Evolutionary conservation across 2,113 vertebrate species (phyloP).

Genomic region (Hiodon alosoides): DNA sequence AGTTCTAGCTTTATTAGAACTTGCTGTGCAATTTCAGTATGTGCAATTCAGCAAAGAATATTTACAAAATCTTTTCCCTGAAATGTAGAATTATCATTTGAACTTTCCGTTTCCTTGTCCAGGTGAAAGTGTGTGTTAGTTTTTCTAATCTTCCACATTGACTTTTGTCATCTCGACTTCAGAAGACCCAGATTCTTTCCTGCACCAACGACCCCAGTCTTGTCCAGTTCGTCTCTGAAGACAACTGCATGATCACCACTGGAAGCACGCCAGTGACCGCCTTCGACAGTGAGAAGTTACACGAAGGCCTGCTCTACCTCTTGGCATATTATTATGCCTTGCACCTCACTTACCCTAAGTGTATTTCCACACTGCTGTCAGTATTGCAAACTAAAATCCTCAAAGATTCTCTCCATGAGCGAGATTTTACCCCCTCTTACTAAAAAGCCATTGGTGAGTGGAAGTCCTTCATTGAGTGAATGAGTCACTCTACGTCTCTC

Average conservation of each 20-base stretch:
- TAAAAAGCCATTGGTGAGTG: constrained; percentile 22
- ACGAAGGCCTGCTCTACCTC: constrained; percentile 13
- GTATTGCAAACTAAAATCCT: constrained; percentile 25
- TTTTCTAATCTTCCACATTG: neutral
- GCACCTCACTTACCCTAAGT: constrained; percentile 20
- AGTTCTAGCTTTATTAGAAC: neutral
- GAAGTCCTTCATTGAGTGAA: constrained; percentile 19
- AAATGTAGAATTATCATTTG: constrained; percentile 1
- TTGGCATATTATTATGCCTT: constrained; percentile 21
- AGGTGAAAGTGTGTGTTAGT: neutral
- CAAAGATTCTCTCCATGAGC: constrained; percentile 15
- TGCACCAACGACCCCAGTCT: neutral
- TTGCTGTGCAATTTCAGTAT: neutral
- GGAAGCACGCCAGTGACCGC: constrained; percentile 16
- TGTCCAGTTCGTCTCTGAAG: neutral
- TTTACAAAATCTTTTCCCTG: neutral
- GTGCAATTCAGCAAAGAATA: neutral
- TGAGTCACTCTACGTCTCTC: no score
- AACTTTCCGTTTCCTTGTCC: neutral
- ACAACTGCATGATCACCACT: constrained; percentile 17
- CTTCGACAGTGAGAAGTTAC: constrained; percentile 4
- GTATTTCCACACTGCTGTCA: constrained; percentile 24
- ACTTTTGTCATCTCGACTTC: neutral
- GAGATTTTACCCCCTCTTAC: constrained; percentile 24
- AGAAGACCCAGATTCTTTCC: neutral